Evolutionary conservation across 1,140 invertebrate species (phyloP).

Genomic region (Schlechtendalia chinensis): DNA sequence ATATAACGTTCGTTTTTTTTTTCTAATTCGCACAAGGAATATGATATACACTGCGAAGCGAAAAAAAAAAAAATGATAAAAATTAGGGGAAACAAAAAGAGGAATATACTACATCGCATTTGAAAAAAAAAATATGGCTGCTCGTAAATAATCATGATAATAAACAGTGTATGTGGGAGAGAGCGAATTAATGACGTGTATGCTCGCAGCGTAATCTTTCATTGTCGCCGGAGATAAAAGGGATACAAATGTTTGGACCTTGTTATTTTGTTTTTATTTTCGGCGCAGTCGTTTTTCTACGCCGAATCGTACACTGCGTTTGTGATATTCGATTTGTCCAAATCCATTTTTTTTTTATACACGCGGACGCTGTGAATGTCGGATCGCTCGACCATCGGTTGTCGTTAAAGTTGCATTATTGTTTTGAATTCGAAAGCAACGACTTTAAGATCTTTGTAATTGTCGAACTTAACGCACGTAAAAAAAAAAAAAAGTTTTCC

Average conservation of each 20-base stretch:
- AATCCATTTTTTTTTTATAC: background rate
- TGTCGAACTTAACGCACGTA: no score
- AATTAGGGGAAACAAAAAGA: no score
- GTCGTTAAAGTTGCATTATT: no score
- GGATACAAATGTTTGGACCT: slow-evolving; percentile 43
- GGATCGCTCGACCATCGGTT: no score
- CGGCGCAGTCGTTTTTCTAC: background rate
- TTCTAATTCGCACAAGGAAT: background rate
- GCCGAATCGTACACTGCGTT: no score
- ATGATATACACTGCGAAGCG: background rate
- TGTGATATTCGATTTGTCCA: no score
- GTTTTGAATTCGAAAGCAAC: no score
- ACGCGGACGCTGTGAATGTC: background rate
- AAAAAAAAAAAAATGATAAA: background rate
- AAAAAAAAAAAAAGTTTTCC: no score
- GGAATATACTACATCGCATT: background rate
- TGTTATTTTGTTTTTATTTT: slow-evolving; percentile 27
- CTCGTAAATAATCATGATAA: slow-evolving; percentile 46
- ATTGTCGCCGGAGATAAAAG: slow-evolving; percentile 40
- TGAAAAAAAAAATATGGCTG: slow-evolving; percentile 25
- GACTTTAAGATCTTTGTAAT: no score
- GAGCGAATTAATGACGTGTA: slow-evolving; percentile 46
- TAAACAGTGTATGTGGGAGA: slow-evolving; percentile 37
- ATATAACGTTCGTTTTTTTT: background rate
- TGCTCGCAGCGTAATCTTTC: slow-evolving; percentile 34